Evolutionary conservation across 2,797 vertebrate species (phyloP), one percentile per base, ranked within the genome.

Genomic region (Scomberomorus guttatus): DNA sequence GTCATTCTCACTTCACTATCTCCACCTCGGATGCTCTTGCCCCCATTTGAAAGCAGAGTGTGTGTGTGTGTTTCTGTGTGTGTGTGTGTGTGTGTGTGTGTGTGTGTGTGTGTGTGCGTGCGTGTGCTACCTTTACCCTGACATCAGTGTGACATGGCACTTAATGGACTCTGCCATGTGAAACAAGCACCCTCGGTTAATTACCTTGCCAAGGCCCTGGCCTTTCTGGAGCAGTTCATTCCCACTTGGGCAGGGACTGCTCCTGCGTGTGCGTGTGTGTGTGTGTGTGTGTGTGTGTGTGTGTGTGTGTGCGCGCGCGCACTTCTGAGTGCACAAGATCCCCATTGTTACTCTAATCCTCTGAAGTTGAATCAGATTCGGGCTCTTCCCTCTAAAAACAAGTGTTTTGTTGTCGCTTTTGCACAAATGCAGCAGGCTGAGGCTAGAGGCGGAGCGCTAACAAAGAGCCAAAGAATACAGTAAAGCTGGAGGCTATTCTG

Each of bases 81-180:
- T 51, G 65, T 63, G 82, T 20, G 80, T 8, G 54, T 1, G 65
- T 5, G 82, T 6, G 29, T 50, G 74, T 61, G 65, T 22, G 67
- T 52, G 72, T 57, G 71, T 52, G 68, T 63, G 74, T 55, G 81
- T 42, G 74, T 52, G 86, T 13, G 84, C 18, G 80, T 8, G 54
- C 1, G 66, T 5, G 82, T 6, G 34, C 78, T 93, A 90, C 92
- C 87, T 92, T 91, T 90, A 92, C 86, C 82, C 90, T 92, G 92
- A 93, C 93, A 92, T 93, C 92, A 88, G 81, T 86, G 90, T 93
- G 93, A 94, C 92, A 92, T 90, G 94, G 89, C 93, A 90, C 93
- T 93, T 95, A 95, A 95, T 94, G 93, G 94, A 94, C 93, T 94
- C 94, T 93, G 94, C 91, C 92, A 93, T 94, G 93, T 95, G 93